Evolutionary conservation across 2,113 vertebrate genomes (phyloP).

Genomic region (Embiotoca jacksoni): DNA sequence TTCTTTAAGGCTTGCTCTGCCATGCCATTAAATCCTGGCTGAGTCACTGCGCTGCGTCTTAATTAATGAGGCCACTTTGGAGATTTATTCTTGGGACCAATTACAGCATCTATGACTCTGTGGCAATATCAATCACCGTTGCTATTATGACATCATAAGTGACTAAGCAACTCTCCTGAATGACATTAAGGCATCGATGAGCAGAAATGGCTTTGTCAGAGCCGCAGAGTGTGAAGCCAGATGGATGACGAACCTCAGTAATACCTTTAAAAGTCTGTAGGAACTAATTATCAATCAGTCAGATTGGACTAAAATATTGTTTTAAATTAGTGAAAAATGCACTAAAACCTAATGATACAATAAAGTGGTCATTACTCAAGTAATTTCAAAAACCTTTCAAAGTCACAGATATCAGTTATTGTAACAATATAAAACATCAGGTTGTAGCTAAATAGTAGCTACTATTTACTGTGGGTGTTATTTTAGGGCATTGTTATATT

Average conservation of each 20-base stretch:
- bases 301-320: neutral
- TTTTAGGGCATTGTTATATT: too few relatives aligned
- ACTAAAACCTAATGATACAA: neutral
- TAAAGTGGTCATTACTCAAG: neutral
- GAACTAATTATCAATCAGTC: neutral
- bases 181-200: constrained; percentile 50
- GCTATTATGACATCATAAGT: constrained; percentile 78
- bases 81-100: constrained; percentile 73
- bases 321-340: neutral
- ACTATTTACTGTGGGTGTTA: neutral
- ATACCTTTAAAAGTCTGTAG: constrained; percentile 4
- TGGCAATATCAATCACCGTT: constrained; percentile 67
- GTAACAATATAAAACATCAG: neutral
- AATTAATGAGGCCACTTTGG: constrained; percentile 77
- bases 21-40: constrained; percentile 65
- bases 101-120: constrained; percentile 69
- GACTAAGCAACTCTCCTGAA: constrained; percentile 67
- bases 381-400: neutral
- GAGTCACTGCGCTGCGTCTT: constrained; percentile 63
- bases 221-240: constrained; percentile 28
- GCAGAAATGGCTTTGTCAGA: constrained; percentile 36
- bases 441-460: neutral
- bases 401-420: neutral
- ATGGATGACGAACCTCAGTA: constrained; percentile 11
- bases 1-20: constrained; percentile 52